Evolutionary conservation across 2,888 invertebrate genomes (phyloP), one percentile per base, ranked within the genome.

Genomic region (Sarcophaga subvicina): DNA sequence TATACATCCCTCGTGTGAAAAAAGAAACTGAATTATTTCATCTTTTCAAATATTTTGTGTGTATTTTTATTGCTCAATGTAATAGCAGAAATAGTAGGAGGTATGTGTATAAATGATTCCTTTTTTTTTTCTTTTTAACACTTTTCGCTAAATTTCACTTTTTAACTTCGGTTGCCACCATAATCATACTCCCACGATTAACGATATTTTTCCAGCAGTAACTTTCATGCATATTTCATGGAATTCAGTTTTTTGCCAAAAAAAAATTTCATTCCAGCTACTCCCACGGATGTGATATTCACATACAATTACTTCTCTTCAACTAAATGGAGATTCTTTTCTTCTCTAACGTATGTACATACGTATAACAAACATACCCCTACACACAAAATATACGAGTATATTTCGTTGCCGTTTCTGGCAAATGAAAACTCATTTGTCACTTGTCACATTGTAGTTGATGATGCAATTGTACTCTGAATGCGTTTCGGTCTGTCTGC

Each of bases 371-470:
- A 22, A 22, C 22, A 22, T 14, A 25, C 17, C 5, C 8, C 17
- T 25, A 49, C 49, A 49, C 4, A 54, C 5, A 17, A 17, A 54
- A 54, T 49, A 17, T 69, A n/a, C n/a, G n/a, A n/a, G n/a, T n/a
- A 54, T 71, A 59, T 45, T 45, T 37, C 6, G 59, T 27, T 66
- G 22, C 64, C 66, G 77, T 77, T 87, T 83, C 62, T 75, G 78
- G 83, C 86, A 87, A 87, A 87, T 81, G 81, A 87, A 87, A 87
- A 87, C 83, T 87, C 86, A 87, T 87, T 87, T 87, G 86, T 87
- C 86, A 87, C 86, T 87, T 87, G 86, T 87, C 86, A 87, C 86
- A 87, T 81, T 87, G 86, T 78, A 81, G 86, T 84, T 87, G 86
- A 87, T 87, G 86, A 87, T 87, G 86, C 86, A 87, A 84, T 87